Base-by-base conservation (phyloP, 1,140 invertebrate genomes). In the Drosophila neocordata region DNA sequence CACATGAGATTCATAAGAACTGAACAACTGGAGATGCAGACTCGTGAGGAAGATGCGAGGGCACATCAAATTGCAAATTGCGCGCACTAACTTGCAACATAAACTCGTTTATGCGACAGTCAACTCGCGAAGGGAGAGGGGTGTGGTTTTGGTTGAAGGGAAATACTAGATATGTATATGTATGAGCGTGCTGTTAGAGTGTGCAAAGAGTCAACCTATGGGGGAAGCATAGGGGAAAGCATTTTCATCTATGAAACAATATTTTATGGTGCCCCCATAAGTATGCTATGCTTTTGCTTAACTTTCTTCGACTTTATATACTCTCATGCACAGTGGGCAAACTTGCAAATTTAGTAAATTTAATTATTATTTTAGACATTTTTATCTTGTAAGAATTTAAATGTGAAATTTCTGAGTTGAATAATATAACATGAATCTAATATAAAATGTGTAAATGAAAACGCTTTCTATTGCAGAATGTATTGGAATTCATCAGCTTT, bases 51-150 rank as follows among this genome's bases (percentile, higher is more conserved):
- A 65, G 66, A 69, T 66, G 74, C 38, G 74, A 48, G 41, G 41
- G 41, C 70, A 66, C 74, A 62, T 77, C 67, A 77, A 77, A 77
- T 77, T 77, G 73, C 74, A 77, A 77, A 77, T 77, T 77, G 73
- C 66, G 73, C 73, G 74, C 77, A 70, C 66, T 77, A 77, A 77
- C 74, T 77, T 77, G 74, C 74, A 77, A 77, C 73, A 77, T 77
- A 77, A 77, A 77, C 73, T 77, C 74, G 74, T 71, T 77, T 77
- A 77, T 71, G 67, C 74, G 73, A 65, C 73, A 70, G 66, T 41
- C 27, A 6, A 31, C 6, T 1, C 55, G n/a, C n/a, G n/a, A n/a
- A n/a, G 22, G 1, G 7, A 9, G 18, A 12, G 11, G 35, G 63
- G 6, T 65, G 11, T 27, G 63, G 6, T 65, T 38, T 51, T 9